Evolutionary conservation across 2,113 vertebrate genomes (phyloP).

Genomic region (Taxidea taxus): DNA sequence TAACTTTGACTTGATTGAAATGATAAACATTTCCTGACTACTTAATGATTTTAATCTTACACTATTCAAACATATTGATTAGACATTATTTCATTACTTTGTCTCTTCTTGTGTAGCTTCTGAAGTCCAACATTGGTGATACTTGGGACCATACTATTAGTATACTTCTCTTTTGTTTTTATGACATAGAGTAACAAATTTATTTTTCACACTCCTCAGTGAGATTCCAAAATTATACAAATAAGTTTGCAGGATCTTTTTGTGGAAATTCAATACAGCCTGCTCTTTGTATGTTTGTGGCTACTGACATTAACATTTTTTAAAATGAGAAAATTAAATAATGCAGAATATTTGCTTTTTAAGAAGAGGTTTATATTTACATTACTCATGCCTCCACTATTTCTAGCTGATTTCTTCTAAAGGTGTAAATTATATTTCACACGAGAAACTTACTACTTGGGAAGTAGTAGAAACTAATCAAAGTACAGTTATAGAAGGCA

Average conservation of each 20-base stretch:
- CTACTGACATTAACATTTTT: conserved; percentile 23
- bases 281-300: conserved; percentile 27
- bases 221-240: conserved; percentile 30
- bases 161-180: conserved; percentile 46
- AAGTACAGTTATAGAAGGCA: conserved; percentile 45
- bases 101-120: conserved; percentile 4
- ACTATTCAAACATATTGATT: background rate
- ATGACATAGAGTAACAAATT: background rate
- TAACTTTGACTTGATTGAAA: conserved; percentile 13
- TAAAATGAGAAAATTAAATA: conserved; percentile 60
- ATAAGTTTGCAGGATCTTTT: background rate
- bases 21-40: background rate
- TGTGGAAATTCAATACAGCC: conserved; percentile 23
- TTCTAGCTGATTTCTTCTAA: conserved; percentile 40
- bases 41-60: conserved; percentile 26
- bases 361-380: conserved; percentile 37
- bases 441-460: background rate
- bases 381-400: background rate
- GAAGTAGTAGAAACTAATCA: conserved; percentile 29
- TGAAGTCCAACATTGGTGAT: background rate
- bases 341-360: background rate
- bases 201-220: conserved; percentile 10
- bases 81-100: background rate
- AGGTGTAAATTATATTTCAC: conserved; percentile 44
- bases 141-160: conserved; percentile 28